Evolutionary conservation across 2,888 invertebrate genomes (phyloP), one percentile per base, ranked within the genome.

Genomic region (Mellilla xanthometata): DNA sequence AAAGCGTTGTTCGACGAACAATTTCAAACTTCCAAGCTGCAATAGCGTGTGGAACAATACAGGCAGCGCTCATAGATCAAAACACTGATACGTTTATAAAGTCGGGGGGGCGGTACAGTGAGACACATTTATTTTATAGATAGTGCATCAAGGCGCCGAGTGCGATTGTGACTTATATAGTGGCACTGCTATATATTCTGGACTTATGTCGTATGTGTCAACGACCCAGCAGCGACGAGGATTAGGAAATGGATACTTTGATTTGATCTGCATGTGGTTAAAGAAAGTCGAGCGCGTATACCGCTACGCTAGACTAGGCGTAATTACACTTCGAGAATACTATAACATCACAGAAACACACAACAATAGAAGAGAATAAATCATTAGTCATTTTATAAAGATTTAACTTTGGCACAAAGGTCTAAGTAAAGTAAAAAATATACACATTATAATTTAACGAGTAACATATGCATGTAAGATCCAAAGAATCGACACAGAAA

Each of bases 171-270:
- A 69, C 70, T 72, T 76, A 72, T 63, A 67, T 67, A 63, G 54
- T 42, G 60, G 65, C 8, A 19, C 15, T 19, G 6, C 6, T 19
- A 6, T 19, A 19, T 19, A 19, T 19, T 19, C 15, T 19, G 15
- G 15, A 19, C 15, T 19, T 19, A 19, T 19, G 15, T 19, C 55
- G 66, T 63, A n/a, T n/a, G 64, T 76, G 86, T 84, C 87, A 81
- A 79, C 72, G 83, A 83, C 84, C 86, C 65, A 65, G 61, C 62
- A 62, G 63, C 32, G 35, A 15, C 66, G 59, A 68, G 62, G 65
- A 72, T 76, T 80, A 79, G 76, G 76, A 79, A 80, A 76, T 73
- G 58, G 73, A 76, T 70, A 76, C 68, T 70, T 70, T 50, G 59
- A 68, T 68, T 62, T 63, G 63, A 67, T 65, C 66, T 65, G 64